Conservation (phyloP, 2,797 vertebrate genomes). For the Centropyge bicolor region DNA sequence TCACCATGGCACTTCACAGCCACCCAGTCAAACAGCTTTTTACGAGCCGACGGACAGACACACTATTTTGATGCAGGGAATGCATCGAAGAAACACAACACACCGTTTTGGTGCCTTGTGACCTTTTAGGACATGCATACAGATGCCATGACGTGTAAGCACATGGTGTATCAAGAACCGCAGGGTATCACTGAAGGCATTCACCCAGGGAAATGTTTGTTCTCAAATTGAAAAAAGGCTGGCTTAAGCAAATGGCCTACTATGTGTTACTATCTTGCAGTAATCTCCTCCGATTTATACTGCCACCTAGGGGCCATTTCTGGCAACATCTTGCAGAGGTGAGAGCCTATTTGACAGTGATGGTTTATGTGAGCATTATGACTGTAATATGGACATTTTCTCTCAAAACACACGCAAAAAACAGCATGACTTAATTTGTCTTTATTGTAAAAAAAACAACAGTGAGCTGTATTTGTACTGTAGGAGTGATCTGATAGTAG, state of each 20-base stretch:
- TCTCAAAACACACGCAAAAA: neutral
- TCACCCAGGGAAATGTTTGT: conserved; percentile 19
- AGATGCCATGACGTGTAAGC: conserved; percentile 3
- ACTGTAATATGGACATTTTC: neutral
- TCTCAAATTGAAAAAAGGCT: neutral
- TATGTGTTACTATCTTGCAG: neutral
- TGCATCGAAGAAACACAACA: conserved; percentile 21
- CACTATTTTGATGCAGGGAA: conserved; percentile 42
- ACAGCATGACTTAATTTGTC: neutral
- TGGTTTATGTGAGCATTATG: neutral
- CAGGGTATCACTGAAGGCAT: conserved; percentile 15
- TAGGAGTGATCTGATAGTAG: conserved; percentile 6
- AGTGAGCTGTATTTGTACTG: neutral
- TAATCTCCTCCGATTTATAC: conserved; percentile 12
- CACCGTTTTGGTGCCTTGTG: conserved; percentile 1
- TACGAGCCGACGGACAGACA: conserved; percentile 27
- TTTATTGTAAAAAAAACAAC: conserved; percentile 22
- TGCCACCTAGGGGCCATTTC: conserved; percentile 69
- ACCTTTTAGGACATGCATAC: conserved; percentile 39
- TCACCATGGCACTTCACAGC: conserved; percentile 25
- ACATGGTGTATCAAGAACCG: conserved; percentile 15
- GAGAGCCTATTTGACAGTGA: neutral
- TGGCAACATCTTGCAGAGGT: neutral
- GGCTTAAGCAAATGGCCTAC: conserved; percentile 7
- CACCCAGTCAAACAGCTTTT: conserved; percentile 15